Conservation (phyloP, 35 echinoderm and acorn worm species). For the Eucidaris tribuloides region DNA sequence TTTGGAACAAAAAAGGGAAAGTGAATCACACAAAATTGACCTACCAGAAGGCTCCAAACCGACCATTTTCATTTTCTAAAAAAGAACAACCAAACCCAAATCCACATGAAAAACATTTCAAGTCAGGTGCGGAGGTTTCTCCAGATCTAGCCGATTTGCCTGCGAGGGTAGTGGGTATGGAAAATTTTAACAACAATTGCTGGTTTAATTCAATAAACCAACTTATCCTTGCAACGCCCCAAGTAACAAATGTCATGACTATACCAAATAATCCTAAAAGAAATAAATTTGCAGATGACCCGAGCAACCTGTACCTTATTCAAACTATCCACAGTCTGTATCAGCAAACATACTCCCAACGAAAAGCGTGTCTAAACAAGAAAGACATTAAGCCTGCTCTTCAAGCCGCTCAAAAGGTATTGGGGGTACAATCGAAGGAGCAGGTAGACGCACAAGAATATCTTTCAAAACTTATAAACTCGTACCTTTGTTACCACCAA, state of each 20-base stretch:
- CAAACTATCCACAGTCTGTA: no score
- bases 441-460: constrained; percentile 8
- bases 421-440: not conserved
- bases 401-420: not conserved
- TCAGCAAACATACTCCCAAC: no score
- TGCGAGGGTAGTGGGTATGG: not conserved
- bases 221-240: not conserved
- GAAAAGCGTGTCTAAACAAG: not conserved
- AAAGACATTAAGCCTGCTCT: not conserved
- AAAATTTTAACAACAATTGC: not conserved
- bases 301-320: no score
- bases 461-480: not conserved
- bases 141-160: no score
- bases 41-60: not conserved
- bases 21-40: not conserved
- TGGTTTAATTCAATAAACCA: not conserved
- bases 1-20: not conserved
- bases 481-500: not conserved
- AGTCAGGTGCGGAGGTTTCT: no score
- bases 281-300: no score
- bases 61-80: not conserved
- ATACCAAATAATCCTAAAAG: no score
- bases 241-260: no score
- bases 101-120: no score
- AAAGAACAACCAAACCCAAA: no score